Evolutionary conservation across 2,113 vertebrate species (phyloP), one percentile per base, ranked within the genome.

Genomic region (Carassius auratus): DNA sequence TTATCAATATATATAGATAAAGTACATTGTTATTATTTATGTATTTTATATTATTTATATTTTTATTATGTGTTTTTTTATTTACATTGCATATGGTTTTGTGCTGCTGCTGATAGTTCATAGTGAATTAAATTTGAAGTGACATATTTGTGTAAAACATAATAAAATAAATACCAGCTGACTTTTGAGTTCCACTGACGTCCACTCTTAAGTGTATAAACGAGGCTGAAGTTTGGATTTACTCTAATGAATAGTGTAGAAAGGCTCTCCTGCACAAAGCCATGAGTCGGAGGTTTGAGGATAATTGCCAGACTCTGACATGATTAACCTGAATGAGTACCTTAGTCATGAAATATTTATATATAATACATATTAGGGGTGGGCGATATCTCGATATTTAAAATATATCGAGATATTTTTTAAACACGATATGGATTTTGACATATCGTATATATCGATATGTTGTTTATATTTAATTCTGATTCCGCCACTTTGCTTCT

Each of bases 1-100:
- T 0, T 10, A 76, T n/a, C 33, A 42, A 15, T 15, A 9, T 69
- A 38, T 38, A 69, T 9, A 36, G n/a, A n/a, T n/a, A n/a, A n/a
- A n/a, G n/a, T 17, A 36, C 21, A 3, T 45, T 45, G 15, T 4
- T 17, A 36, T 64, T 69, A 69, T 71, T 17, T 15, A 19, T 59
- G 21, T 19, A 36, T 15, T 71, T 71, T 36, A 10, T 26, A 26
- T 26, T 26, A 26, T 26, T 26, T 26, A 26, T 26, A 26, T 26
- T 26, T 26, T 26, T 26, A 26, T 26, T 1, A 38, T 8, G 19
- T 38, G 62, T 1, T 1, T 23, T 76, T 55, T 59, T 1, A 36
- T 26, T 36, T 48, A 91, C 90, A 85, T 91, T 90, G 17, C 77
- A 84, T 62, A 89, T 88, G 50, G 90, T 69, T 69, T 87, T 85